A percentile compares a stretch with the other conserved stretches of the same genome.
Conservation (phyloP, 2,797 vertebrate genomes). For the Fistularia tabacaria region DNA sequence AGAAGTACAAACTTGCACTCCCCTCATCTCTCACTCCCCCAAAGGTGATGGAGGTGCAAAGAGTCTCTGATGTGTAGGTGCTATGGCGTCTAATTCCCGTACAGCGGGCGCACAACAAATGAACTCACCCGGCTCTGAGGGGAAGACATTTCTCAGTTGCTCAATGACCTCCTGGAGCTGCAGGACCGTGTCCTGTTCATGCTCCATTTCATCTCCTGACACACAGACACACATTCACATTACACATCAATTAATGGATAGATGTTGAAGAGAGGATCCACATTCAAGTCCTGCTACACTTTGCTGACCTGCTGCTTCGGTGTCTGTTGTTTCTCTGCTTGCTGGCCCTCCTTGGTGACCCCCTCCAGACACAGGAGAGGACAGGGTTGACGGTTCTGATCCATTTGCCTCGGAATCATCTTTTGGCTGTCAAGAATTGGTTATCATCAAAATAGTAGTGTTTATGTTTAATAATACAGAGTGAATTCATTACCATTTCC, state of each 20-base stretch:
- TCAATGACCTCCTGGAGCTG: slow-evolving; percentile 98
- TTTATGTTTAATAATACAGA: slow-evolving; percentile 25
- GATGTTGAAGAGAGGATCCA: neutral
- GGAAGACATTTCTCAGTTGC: slow-evolving; percentile 94
- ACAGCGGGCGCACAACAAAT: neutral
- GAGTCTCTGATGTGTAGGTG: slow-evolving; percentile 19
- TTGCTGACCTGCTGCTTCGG: slow-evolving; percentile 84
- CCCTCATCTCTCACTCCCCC: slow-evolving; percentile 44
- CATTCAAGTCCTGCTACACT: slow-evolving; percentile 5
- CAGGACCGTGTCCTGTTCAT: slow-evolving; percentile 88
- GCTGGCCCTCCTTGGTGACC: slow-evolving; percentile 77
- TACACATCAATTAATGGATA: neutral
- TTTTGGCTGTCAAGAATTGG: slow-evolving; percentile 77
- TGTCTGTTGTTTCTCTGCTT: slow-evolving; percentile 87
- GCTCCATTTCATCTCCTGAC: slow-evolving; percentile 82
- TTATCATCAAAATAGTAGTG: slow-evolving; percentile 27
- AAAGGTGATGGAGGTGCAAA: slow-evolving; percentile 20
- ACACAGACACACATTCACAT: slow-evolving; percentile 21
- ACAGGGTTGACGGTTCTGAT: slow-evolving; percentile 82
- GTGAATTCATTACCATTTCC: slow-evolving; percentile 32
- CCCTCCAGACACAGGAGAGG: slow-evolving; percentile 86
- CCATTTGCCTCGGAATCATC: slow-evolving; percentile 85
- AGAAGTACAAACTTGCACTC: slow-evolving; percentile 55
- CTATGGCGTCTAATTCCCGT: slow-evolving; percentile 1
- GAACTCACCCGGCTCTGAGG: slow-evolving; percentile 74